Evolutionary conservation across 2,888 invertebrate genomes (phyloP).

Genomic region (Thysanoteuthis rhombus): DNA sequence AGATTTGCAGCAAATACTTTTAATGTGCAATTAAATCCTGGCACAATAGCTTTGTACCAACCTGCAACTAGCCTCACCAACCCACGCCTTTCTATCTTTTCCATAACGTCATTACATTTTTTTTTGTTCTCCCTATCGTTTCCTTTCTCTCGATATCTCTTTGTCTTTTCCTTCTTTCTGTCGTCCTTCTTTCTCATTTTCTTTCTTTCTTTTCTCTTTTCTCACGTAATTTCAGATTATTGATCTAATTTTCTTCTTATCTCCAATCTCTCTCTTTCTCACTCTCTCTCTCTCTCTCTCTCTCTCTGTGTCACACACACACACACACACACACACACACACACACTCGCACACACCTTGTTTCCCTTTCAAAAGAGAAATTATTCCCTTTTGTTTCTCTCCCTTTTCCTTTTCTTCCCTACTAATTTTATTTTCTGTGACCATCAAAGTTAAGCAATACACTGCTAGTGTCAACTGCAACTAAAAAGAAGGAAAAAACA

Average conservation of each 20-base stretch:
- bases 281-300: background rate
- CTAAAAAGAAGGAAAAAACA: no score
- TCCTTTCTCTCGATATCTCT: background rate
- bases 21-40: background rate
- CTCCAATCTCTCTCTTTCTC: background rate
- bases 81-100: background rate
- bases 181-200: background rate
- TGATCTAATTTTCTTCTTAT: background rate
- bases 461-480: background rate
- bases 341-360: no score
- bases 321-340: no score
- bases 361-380: no score
- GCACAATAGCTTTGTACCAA: background rate
- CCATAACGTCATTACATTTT: background rate
- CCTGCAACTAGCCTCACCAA: background rate
- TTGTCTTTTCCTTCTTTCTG: background rate
- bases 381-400: no score
- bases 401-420: background rate
- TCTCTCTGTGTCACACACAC: background rate
- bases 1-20: background rate
- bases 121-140: background rate
- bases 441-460: background rate
- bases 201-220: background rate
- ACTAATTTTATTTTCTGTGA: background rate
- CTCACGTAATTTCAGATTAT: background rate